A percentile compares a stretch with the other conserved stretches of the same genome.
Evolutionary conservation across 1,140 invertebrate species (phyloP).

Genomic region (Saccostrea echinata): DNA sequence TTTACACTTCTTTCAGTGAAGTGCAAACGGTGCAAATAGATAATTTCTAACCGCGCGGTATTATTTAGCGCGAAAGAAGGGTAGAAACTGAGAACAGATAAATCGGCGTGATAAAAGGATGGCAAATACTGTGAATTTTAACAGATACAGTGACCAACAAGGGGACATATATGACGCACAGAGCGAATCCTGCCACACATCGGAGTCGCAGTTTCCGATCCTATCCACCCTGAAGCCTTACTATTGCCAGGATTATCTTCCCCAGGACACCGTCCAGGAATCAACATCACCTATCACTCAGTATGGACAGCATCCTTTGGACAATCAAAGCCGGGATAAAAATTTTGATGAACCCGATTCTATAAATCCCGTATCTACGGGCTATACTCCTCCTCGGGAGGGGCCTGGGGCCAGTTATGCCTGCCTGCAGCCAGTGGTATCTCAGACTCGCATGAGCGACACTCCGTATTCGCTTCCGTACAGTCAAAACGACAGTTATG

Average conservation of each 20-base stretch:
- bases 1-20: slow-evolving; percentile 34
- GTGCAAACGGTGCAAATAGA: slow-evolving; percentile 29
- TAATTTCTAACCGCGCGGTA: neutral
- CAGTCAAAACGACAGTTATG: slow-evolving; percentile 28
- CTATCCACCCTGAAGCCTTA: slow-evolving; percentile 21
- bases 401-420: slow-evolving; percentile 42
- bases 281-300: neutral
- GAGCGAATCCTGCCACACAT: neutral
- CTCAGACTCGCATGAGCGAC: neutral
- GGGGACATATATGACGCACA: neutral
- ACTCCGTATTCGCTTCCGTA: slow-evolving; percentile 6
- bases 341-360: slow-evolving; percentile 36
- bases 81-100: slow-evolving; percentile 12
- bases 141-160: slow-evolving; percentile 11
- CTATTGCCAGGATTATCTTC: neutral
- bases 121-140: slow-evolving; percentile 12
- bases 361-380: neutral
- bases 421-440: slow-evolving; percentile 50
- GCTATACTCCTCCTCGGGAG: slow-evolving; percentile 16
- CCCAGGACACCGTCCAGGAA: neutral
- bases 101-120: neutral
- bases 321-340: slow-evolving; percentile 8
- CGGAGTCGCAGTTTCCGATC: neutral
- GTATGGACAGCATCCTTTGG: neutral
- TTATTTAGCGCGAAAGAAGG: slow-evolving; percentile 22